These are phyloP conservation scores for Lepetodrilus schrolli DNA, from an alignment of 2,888 invertebrate genomes.

Conservation along the genomic window DNA sequence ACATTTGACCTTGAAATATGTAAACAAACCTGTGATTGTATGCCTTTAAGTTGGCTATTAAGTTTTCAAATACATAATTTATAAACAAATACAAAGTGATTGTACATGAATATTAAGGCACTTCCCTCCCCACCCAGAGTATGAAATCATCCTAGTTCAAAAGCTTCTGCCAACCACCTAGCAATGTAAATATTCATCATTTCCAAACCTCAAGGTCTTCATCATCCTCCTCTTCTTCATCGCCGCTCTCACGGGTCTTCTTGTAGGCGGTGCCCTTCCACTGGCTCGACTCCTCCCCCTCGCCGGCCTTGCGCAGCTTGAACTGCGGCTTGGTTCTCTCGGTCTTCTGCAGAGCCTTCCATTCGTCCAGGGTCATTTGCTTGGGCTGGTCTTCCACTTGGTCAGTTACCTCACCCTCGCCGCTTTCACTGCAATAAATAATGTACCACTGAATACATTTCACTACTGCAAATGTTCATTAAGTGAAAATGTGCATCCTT, in stretches of 20 bases:
- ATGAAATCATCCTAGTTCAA: too few relatives aligned
- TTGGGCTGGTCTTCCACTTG: conserved; percentile 85
- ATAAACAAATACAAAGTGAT: too few relatives aligned
- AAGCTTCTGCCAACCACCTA: too few relatives aligned
- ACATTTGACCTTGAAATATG: too few relatives aligned
- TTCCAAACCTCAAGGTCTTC: conserved; percentile 76
- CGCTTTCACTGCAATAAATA: conserved; percentile 57
- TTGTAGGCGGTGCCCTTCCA: conserved; percentile 80
- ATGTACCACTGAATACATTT: not conserved
- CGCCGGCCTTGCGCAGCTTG: conserved; percentile 93
- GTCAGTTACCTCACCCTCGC: conserved; percentile 42
- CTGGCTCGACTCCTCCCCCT: conserved; percentile 86
- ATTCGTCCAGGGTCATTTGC: conserved; percentile 94
- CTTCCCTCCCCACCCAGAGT: too few relatives aligned
- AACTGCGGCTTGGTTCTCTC: conserved; percentile 89
- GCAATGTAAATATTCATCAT: not conserved
- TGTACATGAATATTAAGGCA: too few relatives aligned
- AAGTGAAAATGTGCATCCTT: too few relatives aligned
- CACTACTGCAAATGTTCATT: too few relatives aligned
- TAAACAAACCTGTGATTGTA: too few relatives aligned
- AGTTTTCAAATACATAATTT: too few relatives aligned
- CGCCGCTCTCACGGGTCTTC: conserved; percentile 81
- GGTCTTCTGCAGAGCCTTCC: conserved; percentile 87
- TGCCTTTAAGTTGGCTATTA: too few relatives aligned
- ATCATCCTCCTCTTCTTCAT: conserved; percentile 78